These are phyloP conservation scores for Mystacornis crossleyi DNA, from an alignment of 2,113 vertebrate genomes.

Conservation along the genomic window DNA sequence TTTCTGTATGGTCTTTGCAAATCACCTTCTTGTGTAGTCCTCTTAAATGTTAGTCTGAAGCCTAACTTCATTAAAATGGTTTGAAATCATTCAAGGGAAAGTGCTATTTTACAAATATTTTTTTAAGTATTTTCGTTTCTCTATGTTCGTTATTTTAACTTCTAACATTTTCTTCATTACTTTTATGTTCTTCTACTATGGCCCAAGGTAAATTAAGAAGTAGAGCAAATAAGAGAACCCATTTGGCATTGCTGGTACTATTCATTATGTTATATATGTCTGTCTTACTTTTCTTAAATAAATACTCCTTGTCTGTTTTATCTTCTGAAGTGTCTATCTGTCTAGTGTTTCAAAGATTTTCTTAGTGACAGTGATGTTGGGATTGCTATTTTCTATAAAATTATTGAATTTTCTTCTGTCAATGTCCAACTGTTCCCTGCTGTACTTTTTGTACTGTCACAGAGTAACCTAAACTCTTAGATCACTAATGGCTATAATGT, in stretches of 20 bases:
- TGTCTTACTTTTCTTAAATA: neutral
- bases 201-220: neutral
- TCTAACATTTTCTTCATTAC: neutral
- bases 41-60: neutral
- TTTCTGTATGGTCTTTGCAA: neutral
- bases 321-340: neutral
- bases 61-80: neutral
- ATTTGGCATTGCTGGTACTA: neutral
- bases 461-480: neutral
- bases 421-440: neutral
- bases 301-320: neutral
- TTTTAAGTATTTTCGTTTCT: neutral
- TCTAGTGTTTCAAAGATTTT: neutral
- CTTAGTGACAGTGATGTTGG: neutral
- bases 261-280: neutral
- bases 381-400: neutral
- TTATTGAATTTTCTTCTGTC: neutral
- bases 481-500: neutral
- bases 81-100: neutral
- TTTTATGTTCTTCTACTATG: neutral
- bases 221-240: neutral
- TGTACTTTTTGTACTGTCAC: neutral
- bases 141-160: neutral
- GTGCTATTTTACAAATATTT: neutral
- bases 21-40: neutral